Percentiles rank a stretch among this genome's conserved stretches.
Conservation (phyloP, 1,140 invertebrate species). For the Dendroctonus ponderosae region DNA sequence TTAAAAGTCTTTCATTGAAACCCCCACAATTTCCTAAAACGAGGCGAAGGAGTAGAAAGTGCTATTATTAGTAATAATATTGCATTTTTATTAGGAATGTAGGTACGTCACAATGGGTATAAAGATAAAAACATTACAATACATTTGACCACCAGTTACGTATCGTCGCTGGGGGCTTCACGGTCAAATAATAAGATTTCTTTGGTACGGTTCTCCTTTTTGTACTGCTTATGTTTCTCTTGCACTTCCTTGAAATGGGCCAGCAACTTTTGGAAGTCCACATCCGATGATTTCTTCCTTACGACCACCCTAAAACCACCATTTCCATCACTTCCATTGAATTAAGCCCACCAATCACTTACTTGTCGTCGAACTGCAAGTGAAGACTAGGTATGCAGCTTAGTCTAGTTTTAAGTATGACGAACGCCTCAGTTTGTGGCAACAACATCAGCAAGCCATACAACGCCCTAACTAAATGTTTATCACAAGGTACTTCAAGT, state of each 20-base stretch:
- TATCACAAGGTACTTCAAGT: constrained; percentile 76
- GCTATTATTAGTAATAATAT: too few relatives aligned
- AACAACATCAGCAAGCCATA: constrained; percentile 97
- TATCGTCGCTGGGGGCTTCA: constrained; percentile 5
- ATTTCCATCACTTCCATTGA: not conserved
- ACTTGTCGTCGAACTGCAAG: constrained; percentile 52
- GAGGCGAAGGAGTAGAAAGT: too few relatives aligned
- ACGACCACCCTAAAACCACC: not conserved
- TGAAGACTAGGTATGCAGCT: constrained; percentile 79
- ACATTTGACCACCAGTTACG: constrained; percentile 6
- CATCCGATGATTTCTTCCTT: not conserved
- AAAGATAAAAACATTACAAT: constrained; percentile 15
- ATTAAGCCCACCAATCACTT: constrained; percentile 26
- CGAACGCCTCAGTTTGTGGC: constrained; percentile 96
- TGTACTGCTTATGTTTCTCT: constrained; percentile 62
- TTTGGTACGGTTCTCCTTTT: constrained; percentile 47
- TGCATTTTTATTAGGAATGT: too few relatives aligned
- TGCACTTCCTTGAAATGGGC: constrained; percentile 65
- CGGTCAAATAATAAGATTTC: constrained; percentile 19
- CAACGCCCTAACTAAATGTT: constrained; percentile 81
- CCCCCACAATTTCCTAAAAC: too few relatives aligned
- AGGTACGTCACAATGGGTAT: not conserved
- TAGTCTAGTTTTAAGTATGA: constrained; percentile 80
- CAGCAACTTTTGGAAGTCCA: constrained; percentile 61
- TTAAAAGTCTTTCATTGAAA: too few relatives aligned